phyloP scores from a whole-genome alignment of 2,113 vertebrate species.

The Oryzias javanicus region DNA sequence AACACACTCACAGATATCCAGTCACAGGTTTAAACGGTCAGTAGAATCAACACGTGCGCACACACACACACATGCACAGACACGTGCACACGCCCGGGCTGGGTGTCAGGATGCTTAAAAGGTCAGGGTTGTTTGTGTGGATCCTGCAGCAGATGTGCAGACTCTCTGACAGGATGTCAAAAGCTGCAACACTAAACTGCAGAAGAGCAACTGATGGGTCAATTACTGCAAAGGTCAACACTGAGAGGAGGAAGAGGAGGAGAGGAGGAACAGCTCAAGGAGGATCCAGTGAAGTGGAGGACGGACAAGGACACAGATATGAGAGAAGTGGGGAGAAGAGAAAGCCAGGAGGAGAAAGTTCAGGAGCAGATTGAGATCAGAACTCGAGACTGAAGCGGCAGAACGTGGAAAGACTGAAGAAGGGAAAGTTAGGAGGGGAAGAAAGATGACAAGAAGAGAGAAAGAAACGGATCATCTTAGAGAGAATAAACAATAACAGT shows the following conservation, averaged over 20 bases:
- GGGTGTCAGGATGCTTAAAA: slow-evolving; percentile 69
- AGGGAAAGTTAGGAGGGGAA: neutral
- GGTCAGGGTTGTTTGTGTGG: slow-evolving; percentile 81
- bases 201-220: slow-evolving; percentile 82
- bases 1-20: slow-evolving; percentile 13
- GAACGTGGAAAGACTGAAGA: no score
- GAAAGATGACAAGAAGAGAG: neutral
- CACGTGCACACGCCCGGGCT: slow-evolving; percentile 16
- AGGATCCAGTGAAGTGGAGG: no score
- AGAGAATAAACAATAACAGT: no score
- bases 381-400: neutral
- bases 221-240: slow-evolving; percentile 81
- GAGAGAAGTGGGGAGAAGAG: neutral
- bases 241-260: neutral
- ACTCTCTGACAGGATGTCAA: slow-evolving; percentile 80
- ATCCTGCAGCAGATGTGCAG: slow-evolving; percentile 82
- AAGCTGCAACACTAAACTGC: slow-evolving; percentile 68
- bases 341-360: no score
- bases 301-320: neutral
- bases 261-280: neutral
- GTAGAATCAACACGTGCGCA: slow-evolving; percentile 1
- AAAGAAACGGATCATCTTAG: no score
- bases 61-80: slow-evolving; percentile 11
- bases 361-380: no score
- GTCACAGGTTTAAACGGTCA: slow-evolving; percentile 24